phyloP scores from a whole-genome alignment of 2,888 invertebrate species.

The Erebia ligea region DNA sequence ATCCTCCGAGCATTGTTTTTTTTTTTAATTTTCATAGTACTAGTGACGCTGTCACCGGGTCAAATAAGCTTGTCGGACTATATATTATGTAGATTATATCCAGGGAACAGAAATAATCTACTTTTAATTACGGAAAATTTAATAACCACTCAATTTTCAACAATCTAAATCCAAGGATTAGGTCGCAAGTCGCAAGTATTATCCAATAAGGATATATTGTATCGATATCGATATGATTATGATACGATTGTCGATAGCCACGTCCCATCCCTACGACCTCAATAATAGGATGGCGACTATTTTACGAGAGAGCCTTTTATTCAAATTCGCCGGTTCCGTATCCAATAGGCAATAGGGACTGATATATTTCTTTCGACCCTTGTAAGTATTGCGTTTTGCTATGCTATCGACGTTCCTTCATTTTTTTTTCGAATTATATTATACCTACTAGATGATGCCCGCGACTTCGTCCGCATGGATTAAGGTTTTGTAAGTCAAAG shows the following conservation, averaged over 20 bases:
- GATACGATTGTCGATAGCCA: slow-evolving; percentile 3
- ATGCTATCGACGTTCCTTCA: slow-evolving; percentile 12
- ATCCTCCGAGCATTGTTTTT: too few relatives aligned
- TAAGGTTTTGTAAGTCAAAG: too few relatives aligned
- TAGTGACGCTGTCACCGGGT: too few relatives aligned
- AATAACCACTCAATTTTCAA: not conserved
- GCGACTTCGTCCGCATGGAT: too few relatives aligned
- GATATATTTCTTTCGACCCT: slow-evolving; percentile 61
- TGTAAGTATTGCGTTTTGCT: slow-evolving; percentile 50
- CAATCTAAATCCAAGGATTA: too few relatives aligned
- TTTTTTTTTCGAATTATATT: slow-evolving; percentile 4
- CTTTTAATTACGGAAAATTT: not conserved
- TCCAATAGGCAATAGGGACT: slow-evolving; percentile 69
- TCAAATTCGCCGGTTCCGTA: slow-evolving; percentile 74
- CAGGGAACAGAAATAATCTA: too few relatives aligned
- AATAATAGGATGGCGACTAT: slow-evolving; percentile 76
- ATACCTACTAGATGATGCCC: too few relatives aligned
- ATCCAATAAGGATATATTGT: not conserved
- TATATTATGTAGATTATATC: too few relatives aligned
- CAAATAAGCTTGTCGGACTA: too few relatives aligned
- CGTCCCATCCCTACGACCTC: slow-evolving; percentile 55
- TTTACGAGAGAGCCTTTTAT: slow-evolving; percentile 77
- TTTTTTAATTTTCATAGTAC: too few relatives aligned
- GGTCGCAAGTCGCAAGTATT: too few relatives aligned
- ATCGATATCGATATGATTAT: slow-evolving; percentile 38